phyloP scores from a whole-genome alignment of 1,140 invertebrate species.

The Drosophila parvula region DNA sequence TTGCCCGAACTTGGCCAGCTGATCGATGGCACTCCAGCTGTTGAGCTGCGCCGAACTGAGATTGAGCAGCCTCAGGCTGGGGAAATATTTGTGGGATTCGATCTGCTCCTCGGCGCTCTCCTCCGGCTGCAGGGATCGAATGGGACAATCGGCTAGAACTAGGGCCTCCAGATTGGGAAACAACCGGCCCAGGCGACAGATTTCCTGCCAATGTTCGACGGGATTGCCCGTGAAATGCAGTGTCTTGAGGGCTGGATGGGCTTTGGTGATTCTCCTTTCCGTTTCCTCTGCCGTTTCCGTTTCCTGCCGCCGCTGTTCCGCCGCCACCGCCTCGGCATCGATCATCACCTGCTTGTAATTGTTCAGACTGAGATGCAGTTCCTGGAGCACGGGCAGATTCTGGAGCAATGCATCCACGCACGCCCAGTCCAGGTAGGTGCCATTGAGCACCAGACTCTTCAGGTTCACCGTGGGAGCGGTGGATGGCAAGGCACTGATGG shows the following conservation, averaged over 20 bases:
- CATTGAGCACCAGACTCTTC: slow-evolving; percentile 92
- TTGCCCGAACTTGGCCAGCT: slow-evolving; percentile 91
- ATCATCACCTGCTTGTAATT: slow-evolving; percentile 89
- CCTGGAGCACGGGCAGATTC: slow-evolving; percentile 91
- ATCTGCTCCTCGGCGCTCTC: slow-evolving; percentile 63
- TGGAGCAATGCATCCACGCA: slow-evolving; percentile 91
- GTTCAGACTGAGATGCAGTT: slow-evolving; percentile 95
- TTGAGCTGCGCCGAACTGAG: slow-evolving; percentile 92
- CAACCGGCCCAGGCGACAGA: slow-evolving; percentile 91
- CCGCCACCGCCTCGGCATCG: slow-evolving; percentile 73
- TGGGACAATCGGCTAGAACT: slow-evolving; percentile 93
- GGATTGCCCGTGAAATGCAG: slow-evolving; percentile 94
- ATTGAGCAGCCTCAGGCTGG: slow-evolving; percentile 90
- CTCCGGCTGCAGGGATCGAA: slow-evolving; percentile 54
- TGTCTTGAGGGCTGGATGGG: slow-evolving; percentile 88
- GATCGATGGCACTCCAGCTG: slow-evolving; percentile 94
- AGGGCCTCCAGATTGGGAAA: slow-evolving; percentile 94
- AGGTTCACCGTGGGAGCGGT: slow-evolving; percentile 87
- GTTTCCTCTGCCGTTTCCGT: slow-evolving; percentile 85
- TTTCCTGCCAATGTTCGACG: slow-evolving; percentile 91
- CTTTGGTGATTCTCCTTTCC: slow-evolving; percentile 71
- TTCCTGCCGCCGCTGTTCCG: slow-evolving; percentile 53
- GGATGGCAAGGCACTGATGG: slow-evolving; percentile 82
- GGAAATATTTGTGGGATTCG: slow-evolving; percentile 85
- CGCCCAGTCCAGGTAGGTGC: slow-evolving; percentile 92